Conservation (phyloP, 2,113 vertebrate species). For the Chrysemys picta region DNA sequence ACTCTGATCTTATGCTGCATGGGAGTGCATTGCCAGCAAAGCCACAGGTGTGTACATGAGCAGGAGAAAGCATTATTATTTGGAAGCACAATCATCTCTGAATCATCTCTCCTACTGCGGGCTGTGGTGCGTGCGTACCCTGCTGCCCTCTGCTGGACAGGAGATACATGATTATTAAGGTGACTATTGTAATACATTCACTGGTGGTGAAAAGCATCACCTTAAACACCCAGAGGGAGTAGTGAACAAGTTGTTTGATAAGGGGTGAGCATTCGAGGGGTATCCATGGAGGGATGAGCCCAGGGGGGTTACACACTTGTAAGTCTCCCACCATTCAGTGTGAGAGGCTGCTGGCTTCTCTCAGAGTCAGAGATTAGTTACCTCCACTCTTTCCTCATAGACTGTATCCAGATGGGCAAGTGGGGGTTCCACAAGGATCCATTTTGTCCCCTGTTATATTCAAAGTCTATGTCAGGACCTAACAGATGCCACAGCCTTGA, state of each 20-base stretch:
- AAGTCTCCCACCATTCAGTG: neutral
- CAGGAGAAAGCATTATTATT: neutral
- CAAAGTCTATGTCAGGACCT: neutral
- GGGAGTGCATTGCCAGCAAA: neutral
- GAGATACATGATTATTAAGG: neutral
- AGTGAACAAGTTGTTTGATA: neutral
- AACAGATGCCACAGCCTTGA: neutral
- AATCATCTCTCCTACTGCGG: rapidly evolving
- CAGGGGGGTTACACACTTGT: neutral
- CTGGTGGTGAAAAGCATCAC: neutral
- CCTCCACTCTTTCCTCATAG: neutral
- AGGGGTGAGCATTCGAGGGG: rapidly evolving
- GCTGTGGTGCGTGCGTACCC: rapidly evolving
- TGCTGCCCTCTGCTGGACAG: neutral
- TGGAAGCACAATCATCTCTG: neutral
- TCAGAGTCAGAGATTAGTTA: neutral
- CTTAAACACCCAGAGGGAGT: neutral
- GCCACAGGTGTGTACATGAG: neutral
- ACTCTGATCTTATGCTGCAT: neutral
- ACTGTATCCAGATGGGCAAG: neutral
- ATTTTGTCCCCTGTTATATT: neutral
- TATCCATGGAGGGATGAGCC: rapidly evolving
- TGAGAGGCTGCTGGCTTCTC: rapidly evolving
- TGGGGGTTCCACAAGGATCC: neutral
- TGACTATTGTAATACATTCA: rapidly evolving